Evolutionary conservation across 2,797 vertebrate genomes (phyloP), one percentile per base, ranked within the genome.

Genomic region (Okamejei kenojei): DNA sequence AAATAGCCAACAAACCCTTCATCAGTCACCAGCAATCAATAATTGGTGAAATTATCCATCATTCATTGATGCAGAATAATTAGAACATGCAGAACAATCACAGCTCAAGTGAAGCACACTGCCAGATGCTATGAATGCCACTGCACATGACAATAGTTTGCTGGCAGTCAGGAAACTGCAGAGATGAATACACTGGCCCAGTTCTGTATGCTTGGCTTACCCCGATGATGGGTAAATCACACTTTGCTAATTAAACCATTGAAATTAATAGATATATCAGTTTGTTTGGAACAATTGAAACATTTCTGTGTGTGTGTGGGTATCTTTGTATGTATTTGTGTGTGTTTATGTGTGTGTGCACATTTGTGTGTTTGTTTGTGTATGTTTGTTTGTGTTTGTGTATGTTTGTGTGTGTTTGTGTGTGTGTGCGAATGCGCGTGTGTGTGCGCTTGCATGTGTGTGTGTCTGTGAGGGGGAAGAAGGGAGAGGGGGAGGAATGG

Each of bases 21-120:
- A 92, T 92, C 90, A 92, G 32, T 92, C 90, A 92, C 71, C 58
- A 74, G 68, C 73, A 92, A 58, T 92, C 90, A 92, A 92, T 92
- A 76, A 92, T 29, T 92, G 38, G 71, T 92, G 90, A 92, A 92
- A 92, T 92, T 92, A 92, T 92, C 90, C 90, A 74, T 76, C 90
- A 92, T 76, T 92, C 90, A 10, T 76, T 92, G 71, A 76, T 74
- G 90, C 71, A 76, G 90, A 92, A 92, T 92, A 76, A 92, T 92
- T 92, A 92, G 90, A 74, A 54, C n/a, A 45, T 92, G 45, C 90
- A 92, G 38, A 74, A 76, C 45, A 29, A 92, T 92, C 90, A 92
- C 10, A 1, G 26, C 90, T 92, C 63, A 92, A 92, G 17, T 92
- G 90, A 74, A 74, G 68, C 68, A 92, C 10, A 92, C 26, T 92